Evolutionary conservation across 1,140 invertebrate genomes (phyloP).

Genomic region (Dinoponera quadriceps): DNA sequence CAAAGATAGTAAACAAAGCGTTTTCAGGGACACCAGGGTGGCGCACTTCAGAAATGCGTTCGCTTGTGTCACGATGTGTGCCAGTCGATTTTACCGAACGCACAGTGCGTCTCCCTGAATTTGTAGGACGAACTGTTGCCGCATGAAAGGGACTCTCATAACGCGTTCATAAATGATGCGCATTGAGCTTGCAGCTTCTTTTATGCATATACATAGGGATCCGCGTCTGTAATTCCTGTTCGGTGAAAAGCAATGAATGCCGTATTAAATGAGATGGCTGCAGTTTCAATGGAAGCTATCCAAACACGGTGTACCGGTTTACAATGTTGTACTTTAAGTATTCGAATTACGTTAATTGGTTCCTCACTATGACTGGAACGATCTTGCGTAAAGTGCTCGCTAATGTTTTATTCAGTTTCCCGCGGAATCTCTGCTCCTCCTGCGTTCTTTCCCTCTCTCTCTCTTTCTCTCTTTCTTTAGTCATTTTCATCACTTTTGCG

Average conservation of each 20-base stretch:
- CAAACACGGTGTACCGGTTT: neutral
- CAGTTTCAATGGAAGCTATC: neutral
- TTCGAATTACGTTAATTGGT: neutral
- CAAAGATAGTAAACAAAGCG: neutral
- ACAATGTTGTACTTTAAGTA: constrained; percentile 2
- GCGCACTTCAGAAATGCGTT: neutral
- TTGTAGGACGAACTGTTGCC: neutral
- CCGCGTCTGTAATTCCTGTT: neutral
- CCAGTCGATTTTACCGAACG: constrained; percentile 24
- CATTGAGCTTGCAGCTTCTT: constrained; percentile 16
- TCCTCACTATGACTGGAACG: neutral
- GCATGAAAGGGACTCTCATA: constrained; percentile 29
- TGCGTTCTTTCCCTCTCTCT: neutral
- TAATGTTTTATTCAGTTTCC: constrained; percentile 4
- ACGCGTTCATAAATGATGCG: constrained; percentile 28
- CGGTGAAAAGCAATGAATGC: constrained; percentile 31
- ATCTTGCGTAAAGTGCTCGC: neutral
- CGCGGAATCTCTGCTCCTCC: neutral
- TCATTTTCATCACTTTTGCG: neutral
- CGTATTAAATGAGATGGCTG: constrained; percentile 20
- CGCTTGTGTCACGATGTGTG: neutral
- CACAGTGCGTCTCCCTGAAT: constrained; percentile 19
- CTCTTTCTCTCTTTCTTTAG: neutral
- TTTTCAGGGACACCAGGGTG: neutral
- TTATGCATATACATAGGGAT: constrained; percentile 7